Evolutionary conservation across 2,113 vertebrate species (phyloP), one percentile per base, ranked within the genome.

Genomic region (Pachyramphus minor): DNA sequence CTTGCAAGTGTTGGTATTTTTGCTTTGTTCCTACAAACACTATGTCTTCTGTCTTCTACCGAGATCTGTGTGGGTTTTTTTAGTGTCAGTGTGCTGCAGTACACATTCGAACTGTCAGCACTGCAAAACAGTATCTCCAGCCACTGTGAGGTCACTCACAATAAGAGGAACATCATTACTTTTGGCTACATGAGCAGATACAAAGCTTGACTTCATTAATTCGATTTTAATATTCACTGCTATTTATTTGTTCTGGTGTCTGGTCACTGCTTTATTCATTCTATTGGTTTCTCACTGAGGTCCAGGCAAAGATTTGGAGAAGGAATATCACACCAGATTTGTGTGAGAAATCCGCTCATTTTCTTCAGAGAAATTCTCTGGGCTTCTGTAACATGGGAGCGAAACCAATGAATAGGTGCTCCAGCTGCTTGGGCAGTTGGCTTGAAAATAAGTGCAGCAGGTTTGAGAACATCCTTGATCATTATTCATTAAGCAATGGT

Each of bases 1-100:
- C 82, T 93, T 88, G 72, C 55, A 94, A 91, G 67, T 59, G 78
- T 63, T 80, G 45, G 52, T 85, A 68, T 69, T 94, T 94, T 87
- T 87, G 58, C 67, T 91, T 90, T 93, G 49, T 59, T 94, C 74
- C 78, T 79, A 62, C 55, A 79, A 82, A 89, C 63, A 67, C 74
- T 69, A 60, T 68, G 76, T 66, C 63, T 91, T 89, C 74, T 91
- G 87, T 93, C 93, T 89, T 85, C 53, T 62, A 28, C 23, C 69
- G 35, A 76, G 49, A 66, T 76, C 47, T 2, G 2, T 68, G 55
- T 22, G 4, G 64, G 79, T 84, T 73, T 71, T 76, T 84, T 62
- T 14, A 88, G 25, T 30, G 50, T 80, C 52, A 56, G 33, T 24
- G 63, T 90, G n/a, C 55, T 69, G 53, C 10, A 5, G 45, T 58